Base-by-base conservation (phyloP, 2,888 invertebrate genomes). In the Noctua janthe region DNA sequence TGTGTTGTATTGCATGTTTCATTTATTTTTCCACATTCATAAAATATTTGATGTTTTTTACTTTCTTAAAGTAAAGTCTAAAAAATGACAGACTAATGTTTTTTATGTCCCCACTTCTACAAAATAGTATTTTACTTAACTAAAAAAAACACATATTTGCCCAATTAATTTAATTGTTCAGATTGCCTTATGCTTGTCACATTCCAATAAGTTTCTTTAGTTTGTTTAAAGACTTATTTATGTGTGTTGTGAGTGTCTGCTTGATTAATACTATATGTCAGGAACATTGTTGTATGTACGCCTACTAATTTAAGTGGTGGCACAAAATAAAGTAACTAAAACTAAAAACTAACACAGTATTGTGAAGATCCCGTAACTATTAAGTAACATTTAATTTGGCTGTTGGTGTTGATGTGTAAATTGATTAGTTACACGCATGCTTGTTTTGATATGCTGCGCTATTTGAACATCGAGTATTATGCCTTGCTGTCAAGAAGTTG, bases 401-500 rank as follows among this genome's bases (percentile, higher is more conserved):
- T 77, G 71, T 88, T 91, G 87, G 89, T 92, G 91, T 92, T 91
- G 90, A 90, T 93, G 90, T 94, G 90, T 88, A 87, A 90, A 90
- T 94, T 92, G 87, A 91, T 93, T 93, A 91, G 88, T 93, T 92
- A 92, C 90, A 91, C 96, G 97, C 97, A 97, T 97, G 97, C 97
- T 97, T 96, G 92, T 95, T 93, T 43, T 95, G 92, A 95, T 95
- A 94, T 94, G 96, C 97, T 96, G 94, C 94, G 97, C 96, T 97
- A 94, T 95, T 94, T 94, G 86, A 95, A 95, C 93, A 95, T 95
- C 94, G 94, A 95, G 93, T 97, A 95, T 94, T 96, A 96, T 97
- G 97, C 97, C 97, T 97, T 97, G 97, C 97, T 98, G 98, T 98
- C 98, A 98, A 98, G 98, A 98, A 99, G 98, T 98, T 98, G 98